A percentile compares a stretch with the other conserved stretches of the same genome.
Conservation (phyloP, 2,888 invertebrate genomes). For the Rhagium mordax region DNA sequence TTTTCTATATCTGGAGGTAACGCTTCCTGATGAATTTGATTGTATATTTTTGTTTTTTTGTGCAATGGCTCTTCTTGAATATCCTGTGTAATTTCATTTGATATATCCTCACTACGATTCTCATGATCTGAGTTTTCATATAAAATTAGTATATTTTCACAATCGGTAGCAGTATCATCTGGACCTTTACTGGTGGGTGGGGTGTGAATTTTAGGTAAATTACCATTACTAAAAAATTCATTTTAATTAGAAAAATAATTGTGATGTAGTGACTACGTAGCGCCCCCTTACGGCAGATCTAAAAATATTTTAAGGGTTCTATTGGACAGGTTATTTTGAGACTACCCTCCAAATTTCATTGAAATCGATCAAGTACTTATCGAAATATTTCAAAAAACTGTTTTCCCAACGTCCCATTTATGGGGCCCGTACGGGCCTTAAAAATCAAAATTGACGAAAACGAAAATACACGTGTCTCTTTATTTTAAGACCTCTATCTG, state of each 20-base stretch:
- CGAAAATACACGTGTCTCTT: too few relatives aligned
- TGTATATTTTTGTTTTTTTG: background rate
- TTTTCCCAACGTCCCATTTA: too few relatives aligned
- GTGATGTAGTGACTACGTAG: too few relatives aligned
- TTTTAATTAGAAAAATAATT: background rate
- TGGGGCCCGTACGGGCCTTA: too few relatives aligned
- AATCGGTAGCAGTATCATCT: background rate
- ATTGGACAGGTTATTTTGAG: too few relatives aligned
- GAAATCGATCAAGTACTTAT: too few relatives aligned
- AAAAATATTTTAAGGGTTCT: too few relatives aligned
- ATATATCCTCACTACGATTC: background rate
- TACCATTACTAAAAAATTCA: background rate
- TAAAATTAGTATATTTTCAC: background rate
- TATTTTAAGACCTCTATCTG: too few relatives aligned
- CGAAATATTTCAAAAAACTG: too few relatives aligned
- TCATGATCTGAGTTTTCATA: background rate
- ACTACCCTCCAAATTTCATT: too few relatives aligned
- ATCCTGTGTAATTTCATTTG: background rate
- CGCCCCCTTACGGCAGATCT: too few relatives aligned
- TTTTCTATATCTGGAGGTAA: background rate
- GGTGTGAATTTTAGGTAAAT: background rate
- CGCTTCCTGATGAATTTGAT: background rate
- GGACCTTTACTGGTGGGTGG: background rate
- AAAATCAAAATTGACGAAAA: too few relatives aligned
- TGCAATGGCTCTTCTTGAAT: background rate